Evolutionary conservation across 2,888 invertebrate species (phyloP), one percentile per base, ranked within the genome.

Genomic region (Pantelozetes paolii): DNA sequence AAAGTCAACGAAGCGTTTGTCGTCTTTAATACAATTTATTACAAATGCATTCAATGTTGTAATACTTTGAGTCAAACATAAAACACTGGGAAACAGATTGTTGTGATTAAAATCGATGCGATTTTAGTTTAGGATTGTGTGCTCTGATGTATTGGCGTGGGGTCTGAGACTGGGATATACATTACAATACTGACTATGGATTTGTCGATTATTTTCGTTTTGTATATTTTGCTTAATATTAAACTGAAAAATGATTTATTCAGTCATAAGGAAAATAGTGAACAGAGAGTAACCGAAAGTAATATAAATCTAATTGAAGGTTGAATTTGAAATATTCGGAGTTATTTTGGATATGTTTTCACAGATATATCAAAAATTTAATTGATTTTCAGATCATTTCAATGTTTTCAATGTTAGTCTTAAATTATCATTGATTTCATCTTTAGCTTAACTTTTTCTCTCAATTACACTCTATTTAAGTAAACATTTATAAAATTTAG

Each of bases 241-340:
- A 28, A 28, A 28, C 28, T 13, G 1, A 57, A 57, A 59, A 36
- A 64, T 64, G 36, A 64, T 64, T 36, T 64, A 64, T 28, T 64
- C 62, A 9, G 36, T n/a, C 18, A 11, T 20, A 36, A 32, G 36
- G 62, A 8, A 64, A 64, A 8, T 8, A 36, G 36, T 64, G 62
- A 64, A n/a, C n/a, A n/a, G n/a, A n/a, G n/a, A n/a, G n/a, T n/a
- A n/a, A n/a, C n/a, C 15, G 36, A 64, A 36, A 5, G 9, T 36
- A 3, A 32, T 32, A 36, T 64, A 64, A 64, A 64, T 64, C 62
- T 40, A 64, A 64, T 20, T 36, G 62, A 64, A 64, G 62, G 62
- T 11, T 36, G 28, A 64, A n/a, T 32, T n/a, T 28, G 20, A 64
- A 64, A 36, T 36, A 36, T 32, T 64, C 13, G 15, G 3, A 18